Evolutionary conservation across 2,113 vertebrate species (phyloP).

Genomic region (Corydoras sp.): DNA sequence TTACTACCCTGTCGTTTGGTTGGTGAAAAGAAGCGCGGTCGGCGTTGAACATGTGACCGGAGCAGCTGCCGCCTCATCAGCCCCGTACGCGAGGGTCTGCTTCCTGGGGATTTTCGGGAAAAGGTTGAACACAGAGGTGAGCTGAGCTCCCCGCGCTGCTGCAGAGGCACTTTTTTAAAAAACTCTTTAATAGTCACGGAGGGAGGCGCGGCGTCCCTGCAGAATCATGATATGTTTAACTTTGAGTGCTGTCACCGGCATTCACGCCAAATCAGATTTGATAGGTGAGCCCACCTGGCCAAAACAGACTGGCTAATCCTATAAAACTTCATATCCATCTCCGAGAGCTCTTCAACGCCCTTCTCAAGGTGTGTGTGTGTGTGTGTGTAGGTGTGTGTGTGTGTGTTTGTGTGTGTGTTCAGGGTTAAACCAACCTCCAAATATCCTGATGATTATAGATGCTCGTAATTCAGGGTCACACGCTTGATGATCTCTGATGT

Average conservation of each 20-base stretch:
- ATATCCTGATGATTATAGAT: too few species aligned
- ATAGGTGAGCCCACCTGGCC: slow-evolving; percentile 42
- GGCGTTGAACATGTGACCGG: too few species aligned
- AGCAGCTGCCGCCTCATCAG: too few species aligned
- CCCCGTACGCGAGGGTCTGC: slow-evolving; percentile 2
- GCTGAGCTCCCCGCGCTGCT: slow-evolving; percentile 9
- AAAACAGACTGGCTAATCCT: slow-evolving; percentile 47
- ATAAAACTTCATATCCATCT: slow-evolving; percentile 43
- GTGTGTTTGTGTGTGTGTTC: neutral
- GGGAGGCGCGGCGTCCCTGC: slow-evolving; percentile 31
- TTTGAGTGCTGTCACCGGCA: slow-evolving; percentile 42
- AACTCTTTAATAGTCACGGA: slow-evolving; percentile 34
- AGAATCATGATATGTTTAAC: slow-evolving; percentile 49
- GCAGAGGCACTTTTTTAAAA: slow-evolving; percentile 15
- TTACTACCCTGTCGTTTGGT: too few species aligned
- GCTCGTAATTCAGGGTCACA: too few species aligned
- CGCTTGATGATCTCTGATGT: too few species aligned
- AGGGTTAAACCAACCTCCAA: neutral
- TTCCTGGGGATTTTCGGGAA: neutral
- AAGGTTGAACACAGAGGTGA: neutral
- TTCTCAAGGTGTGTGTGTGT: slow-evolving; percentile 14
- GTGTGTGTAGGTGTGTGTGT: slow-evolving; percentile 1
- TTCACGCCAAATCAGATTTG: slow-evolving; percentile 49
- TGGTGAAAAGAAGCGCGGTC: too few species aligned
- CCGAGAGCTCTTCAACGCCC: slow-evolving; percentile 9